Percentiles rank a stretch among this genome's conserved stretches.
Evolutionary conservation across 2,113 vertebrate genomes (phyloP).

Genomic region (Centropus unirufus): DNA sequence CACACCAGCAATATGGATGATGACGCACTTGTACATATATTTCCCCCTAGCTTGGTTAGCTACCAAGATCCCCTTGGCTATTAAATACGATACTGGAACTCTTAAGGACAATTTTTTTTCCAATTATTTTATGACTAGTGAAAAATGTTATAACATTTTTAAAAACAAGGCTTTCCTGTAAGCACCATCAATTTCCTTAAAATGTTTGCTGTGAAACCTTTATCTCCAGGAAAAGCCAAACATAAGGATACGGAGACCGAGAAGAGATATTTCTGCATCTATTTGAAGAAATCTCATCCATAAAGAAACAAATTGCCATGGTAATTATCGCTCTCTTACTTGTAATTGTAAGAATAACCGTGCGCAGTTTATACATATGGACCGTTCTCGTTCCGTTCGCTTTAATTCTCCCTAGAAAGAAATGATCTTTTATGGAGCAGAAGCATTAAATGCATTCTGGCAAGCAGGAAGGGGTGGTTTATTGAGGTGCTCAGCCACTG

Average conservation of each 20-base stretch:
- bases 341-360: constrained; percentile 51
- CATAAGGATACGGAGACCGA: constrained; percentile 47
- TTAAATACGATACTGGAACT: not conserved
- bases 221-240: constrained; percentile 46
- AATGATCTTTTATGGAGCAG: constrained; percentile 58
- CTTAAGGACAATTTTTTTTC: not conserved
- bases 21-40: not conserved
- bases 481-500: not conserved
- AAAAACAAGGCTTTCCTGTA: constrained; percentile 14
- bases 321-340: constrained; percentile 61
- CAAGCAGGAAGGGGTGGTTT: not conserved
- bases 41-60: not conserved
- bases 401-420: constrained; percentile 34
- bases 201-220: constrained; percentile 50
- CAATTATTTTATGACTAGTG: not conserved
- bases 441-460: not conserved
- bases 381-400: not conserved
- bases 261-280: constrained; percentile 65
- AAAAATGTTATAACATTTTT: not conserved
- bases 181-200: constrained; percentile 65
- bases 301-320: constrained; percentile 71
- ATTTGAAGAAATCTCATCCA: constrained; percentile 69
- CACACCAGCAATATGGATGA: not conserved
- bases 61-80: not conserved
- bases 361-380: constrained; percentile 48